Conservation (phyloP, 2,888 invertebrate species). For the Troides helena region DNA sequence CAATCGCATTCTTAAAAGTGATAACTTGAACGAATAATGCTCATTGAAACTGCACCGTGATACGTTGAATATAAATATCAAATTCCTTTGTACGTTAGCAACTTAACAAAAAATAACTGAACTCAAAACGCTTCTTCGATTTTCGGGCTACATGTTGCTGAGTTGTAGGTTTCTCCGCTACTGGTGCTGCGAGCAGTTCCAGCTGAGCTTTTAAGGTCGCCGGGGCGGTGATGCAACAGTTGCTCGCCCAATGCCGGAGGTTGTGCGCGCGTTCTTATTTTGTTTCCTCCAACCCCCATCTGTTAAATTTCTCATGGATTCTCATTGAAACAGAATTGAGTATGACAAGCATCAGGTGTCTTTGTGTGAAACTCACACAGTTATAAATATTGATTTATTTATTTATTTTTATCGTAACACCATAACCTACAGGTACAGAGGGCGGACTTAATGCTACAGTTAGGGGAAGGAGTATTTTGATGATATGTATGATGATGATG, state of each 20-base stretch:
- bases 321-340: not conserved
- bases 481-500: too few species aligned
- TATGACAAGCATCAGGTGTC: not conserved
- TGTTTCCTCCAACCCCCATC: not conserved
- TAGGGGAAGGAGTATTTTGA: too few species aligned
- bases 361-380: not conserved
- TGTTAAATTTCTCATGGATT: not conserved
- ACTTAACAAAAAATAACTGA: not conserved
- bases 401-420: too few species aligned
- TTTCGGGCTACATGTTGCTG: constrained; percentile 5
- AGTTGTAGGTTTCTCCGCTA: constrained; percentile 1
- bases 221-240: constrained; percentile 21
- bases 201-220: constrained; percentile 10
- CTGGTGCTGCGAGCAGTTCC: not conserved
- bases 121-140: not conserved
- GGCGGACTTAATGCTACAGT: too few species aligned
- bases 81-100: not conserved
- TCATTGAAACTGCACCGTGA: too few species aligned
- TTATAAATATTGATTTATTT: not conserved
- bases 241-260: constrained; percentile 20
- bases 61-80: not conserved
- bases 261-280: constrained; percentile 6
- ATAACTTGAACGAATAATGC: too few species aligned
- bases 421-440: too few species aligned
- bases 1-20: too few species aligned